Evolutionary conservation across 2,113 vertebrate genomes (phyloP), one percentile per base, ranked within the genome.

Genomic region (Semnornis frantzii): DNA sequence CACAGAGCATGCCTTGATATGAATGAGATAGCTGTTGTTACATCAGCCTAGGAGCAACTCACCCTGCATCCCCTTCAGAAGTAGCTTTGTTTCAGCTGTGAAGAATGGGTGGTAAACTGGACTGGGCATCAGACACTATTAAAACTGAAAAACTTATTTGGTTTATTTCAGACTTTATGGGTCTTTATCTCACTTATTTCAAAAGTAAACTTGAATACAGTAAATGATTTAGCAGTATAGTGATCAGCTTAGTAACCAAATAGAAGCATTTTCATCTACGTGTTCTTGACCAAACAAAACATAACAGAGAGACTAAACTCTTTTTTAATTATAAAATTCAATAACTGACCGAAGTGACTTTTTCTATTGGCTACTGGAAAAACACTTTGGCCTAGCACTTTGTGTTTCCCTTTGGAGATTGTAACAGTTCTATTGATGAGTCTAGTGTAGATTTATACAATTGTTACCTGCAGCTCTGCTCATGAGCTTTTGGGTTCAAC

Each of bases 41-140:
- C 23, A 63, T 54, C 70, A 55, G 34, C 23, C 58, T 72, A 48
- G 75, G 76, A 88, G 82, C 58, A 82, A 72, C 21, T 18, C 0
- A 0, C 37, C 16, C 42, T 34, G 27, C 16, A 34, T 63, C n/a
- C 87, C 16, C 58, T 90, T 72, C 90, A 89, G 46, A n/a, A 34
- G n/a, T 66, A 87, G 46, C 34, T 91, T 71, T 70, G 34, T 62
- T 87, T 86, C 71, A 89, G 66, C 89, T 92, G 89, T 89, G 89
- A 87, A 42, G 87, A 84, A 46, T 1, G 25, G 42, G 71, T 80
- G 60, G 57, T 46, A 94, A 91, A 60, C 68, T 42, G 46, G 57
- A 31, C 34, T 85, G 75, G 78, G 60, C 85, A 89, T 80, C 89
- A 91, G 25, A 63, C 71, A 5, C 31, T 60, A 44, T 92, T 93